Conservation (phyloP, 2,888 invertebrate genomes). For the Caenorhabditis angaria region DNA sequence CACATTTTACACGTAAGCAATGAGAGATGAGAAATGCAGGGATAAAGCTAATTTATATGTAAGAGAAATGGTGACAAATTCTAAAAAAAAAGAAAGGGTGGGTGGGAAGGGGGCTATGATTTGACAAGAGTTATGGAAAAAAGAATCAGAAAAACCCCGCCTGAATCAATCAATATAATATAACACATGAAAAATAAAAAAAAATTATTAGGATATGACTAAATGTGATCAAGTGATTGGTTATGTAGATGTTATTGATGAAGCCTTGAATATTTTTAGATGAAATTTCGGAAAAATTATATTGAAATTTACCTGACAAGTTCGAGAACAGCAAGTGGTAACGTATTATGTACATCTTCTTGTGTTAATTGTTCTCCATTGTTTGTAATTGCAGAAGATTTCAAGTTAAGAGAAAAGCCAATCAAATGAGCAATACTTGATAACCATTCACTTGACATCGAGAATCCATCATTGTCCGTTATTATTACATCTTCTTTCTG, state of each 20-base stretch:
- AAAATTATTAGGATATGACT: not conserved
- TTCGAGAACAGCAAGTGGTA: slow-evolving; percentile 27
- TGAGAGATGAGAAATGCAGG: not conserved
- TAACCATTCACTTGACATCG: slow-evolving; percentile 26
- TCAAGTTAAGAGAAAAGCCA: slow-evolving; percentile 27
- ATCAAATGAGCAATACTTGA: slow-evolving; percentile 31
- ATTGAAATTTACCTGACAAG: slow-evolving; percentile 12
- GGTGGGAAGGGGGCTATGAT: not conserved
- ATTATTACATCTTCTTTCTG: slow-evolving; percentile 5
- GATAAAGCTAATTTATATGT: not conserved
- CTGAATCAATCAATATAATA: not conserved
- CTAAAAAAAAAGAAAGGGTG: not conserved
- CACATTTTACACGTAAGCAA: slow-evolving; percentile 1
- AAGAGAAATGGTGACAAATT: not conserved
- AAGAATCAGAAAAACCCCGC: not conserved
- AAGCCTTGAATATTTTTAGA: no score
- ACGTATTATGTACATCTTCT: slow-evolving; percentile 26
- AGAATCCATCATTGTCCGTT: not conserved
- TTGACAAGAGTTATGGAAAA: not conserved
- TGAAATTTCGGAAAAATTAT: slow-evolving; percentile 20
- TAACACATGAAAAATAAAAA: not conserved
- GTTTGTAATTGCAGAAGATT: not conserved
- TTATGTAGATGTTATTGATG: not conserved
- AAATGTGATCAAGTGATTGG: slow-evolving; percentile 1
- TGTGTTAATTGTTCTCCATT: slow-evolving; percentile 1